phyloP scores from a whole-genome alignment of 2,888 invertebrate species.

The Idaea straminata region DNA sequence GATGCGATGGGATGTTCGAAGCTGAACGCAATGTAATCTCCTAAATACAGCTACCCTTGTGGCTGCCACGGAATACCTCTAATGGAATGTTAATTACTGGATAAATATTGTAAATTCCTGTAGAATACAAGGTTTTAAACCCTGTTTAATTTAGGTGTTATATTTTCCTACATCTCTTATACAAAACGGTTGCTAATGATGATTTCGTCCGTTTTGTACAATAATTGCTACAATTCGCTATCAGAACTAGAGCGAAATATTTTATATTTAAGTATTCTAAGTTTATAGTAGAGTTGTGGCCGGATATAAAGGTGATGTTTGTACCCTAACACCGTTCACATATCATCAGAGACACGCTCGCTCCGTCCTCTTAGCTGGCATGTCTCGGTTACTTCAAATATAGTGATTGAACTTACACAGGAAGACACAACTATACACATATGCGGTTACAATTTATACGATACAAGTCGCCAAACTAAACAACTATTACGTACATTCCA shows the following conservation, averaged over 20 bases:
- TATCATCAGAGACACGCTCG: slow-evolving; percentile 45
- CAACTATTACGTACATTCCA: slow-evolving; percentile 34
- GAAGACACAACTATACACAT: slow-evolving; percentile 74
- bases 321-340: slow-evolving; percentile 60
- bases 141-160: slow-evolving; percentile 55
- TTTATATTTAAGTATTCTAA: slow-evolving; percentile 51
- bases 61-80: slow-evolving; percentile 29
- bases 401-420: slow-evolving; percentile 71
- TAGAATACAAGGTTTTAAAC: slow-evolving; percentile 60
- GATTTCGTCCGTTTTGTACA: slow-evolving; percentile 50
- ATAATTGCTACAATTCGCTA: slow-evolving; percentile 43
- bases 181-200: slow-evolving; percentile 60
- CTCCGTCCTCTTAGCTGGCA: slow-evolving; percentile 27
- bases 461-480: slow-evolving; percentile 44
- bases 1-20: slow-evolving; percentile 54
- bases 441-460: slow-evolving; percentile 44
- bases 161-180: slow-evolving; percentile 55
- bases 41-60: slow-evolving; percentile 31
- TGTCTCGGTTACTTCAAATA: slow-evolving; percentile 28
- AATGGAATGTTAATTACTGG: slow-evolving; percentile 46
- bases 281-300: slow-evolving; percentile 56
- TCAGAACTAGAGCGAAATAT: slow-evolving; percentile 51
- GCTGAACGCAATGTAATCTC: slow-evolving; percentile 48
- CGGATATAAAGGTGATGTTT: slow-evolving; percentile 62
- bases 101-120: slow-evolving; percentile 57